Base-by-base conservation (phyloP, 1,140 invertebrate genomes). In the roundworm (Caenorhabditis elegans) region DNA sequence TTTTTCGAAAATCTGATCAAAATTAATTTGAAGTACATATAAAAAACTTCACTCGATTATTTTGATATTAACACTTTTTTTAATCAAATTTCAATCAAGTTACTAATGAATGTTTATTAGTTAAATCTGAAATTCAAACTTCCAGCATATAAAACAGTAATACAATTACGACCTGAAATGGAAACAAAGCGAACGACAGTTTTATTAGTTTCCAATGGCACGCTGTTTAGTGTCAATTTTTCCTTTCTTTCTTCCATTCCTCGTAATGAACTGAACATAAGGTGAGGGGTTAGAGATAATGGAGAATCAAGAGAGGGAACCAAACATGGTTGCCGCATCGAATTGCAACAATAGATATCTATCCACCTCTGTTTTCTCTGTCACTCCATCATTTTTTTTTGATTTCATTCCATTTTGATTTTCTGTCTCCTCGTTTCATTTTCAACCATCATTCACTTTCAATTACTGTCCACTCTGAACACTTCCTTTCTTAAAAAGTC, bases 291-390 rank as follows among this genome's bases (percentile, higher is more conserved):
- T 2, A 70, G 28, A 70, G 60, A 55, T 55, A 55, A 28, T 39
- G 60, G 19, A 8, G 10, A 70, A 70, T 70, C 19, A 39, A 34
- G 31, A 70, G 60, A 70, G 60, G 43, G 60, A 70, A 43, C 34
- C 26, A 70, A 43, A 43, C 17, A 70, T 5, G 24, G 60, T 31
- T 8, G 51, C 10, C 6, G 10, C 31, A 43, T 36, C 34, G n/a
- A 43, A 70, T 17, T 60, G 51, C 55, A 60, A 60, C 31, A 60
- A 60, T 60, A 60, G 31, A 70, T 19, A 70, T 39, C 60, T 70
- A 70, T 70, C 60, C 60, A 70, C 60, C 60, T 39, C 60, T 34
- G 36, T 70, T 70, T 39, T n/a, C 10, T 34, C 34, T 13, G n/a
- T 22, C 13, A 17, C 31, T 15, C 39, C 5, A 43, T 43, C 39